Evolutionary conservation across 2,888 invertebrate species (phyloP), one percentile per base, ranked within the genome.

Genomic region (Zygaena filipendulae): DNA sequence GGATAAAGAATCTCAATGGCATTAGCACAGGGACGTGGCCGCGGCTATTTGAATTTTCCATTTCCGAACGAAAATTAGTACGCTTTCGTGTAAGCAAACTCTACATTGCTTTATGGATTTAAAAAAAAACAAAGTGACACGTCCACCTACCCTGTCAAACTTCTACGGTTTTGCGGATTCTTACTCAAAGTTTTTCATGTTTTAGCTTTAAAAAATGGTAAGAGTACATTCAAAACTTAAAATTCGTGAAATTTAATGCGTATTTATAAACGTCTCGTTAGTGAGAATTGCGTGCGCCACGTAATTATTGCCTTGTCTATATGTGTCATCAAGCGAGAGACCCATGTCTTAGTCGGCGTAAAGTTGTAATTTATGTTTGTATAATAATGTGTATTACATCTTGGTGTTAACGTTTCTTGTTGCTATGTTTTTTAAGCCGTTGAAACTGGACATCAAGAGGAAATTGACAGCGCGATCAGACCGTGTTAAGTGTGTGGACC

Each of bases 381-480:
- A 16, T 16, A 16, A 16, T 16, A 7, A 16, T 40, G 26, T 32
- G 25, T n/a, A n/a, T n/a, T n/a, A n/a, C n/a, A n/a, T n/a, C n/a
- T n/a, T 30, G 14, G 33, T 35, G 29, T 24, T 52, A 47, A 49
- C 32, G 19, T 24, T 27, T 38, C 30, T 23, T 35, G 29, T 59
- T 49, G 32, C 40, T 54, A 59, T 70, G 59, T 67, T 68, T 56
- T 41, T 43, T 35, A 58, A 92, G 97, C 97, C 97, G 50, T 85
- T 98, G 40, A 88, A 96, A 64, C 83, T 99, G 68, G 99, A 99
- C 72, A 97, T 99, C 63, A 99, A 98, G 82, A 88, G 98, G 59
- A 96, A 95, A 72, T 80, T 99, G 63, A 94, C 98, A 30, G 97
- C 98, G 29, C 87, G 99, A 43, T 98, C 98, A 5, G 99, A 99